phyloP scores from a whole-genome alignment of 2,888 invertebrate genomes.

The Sminthurinus aureus region DNA sequence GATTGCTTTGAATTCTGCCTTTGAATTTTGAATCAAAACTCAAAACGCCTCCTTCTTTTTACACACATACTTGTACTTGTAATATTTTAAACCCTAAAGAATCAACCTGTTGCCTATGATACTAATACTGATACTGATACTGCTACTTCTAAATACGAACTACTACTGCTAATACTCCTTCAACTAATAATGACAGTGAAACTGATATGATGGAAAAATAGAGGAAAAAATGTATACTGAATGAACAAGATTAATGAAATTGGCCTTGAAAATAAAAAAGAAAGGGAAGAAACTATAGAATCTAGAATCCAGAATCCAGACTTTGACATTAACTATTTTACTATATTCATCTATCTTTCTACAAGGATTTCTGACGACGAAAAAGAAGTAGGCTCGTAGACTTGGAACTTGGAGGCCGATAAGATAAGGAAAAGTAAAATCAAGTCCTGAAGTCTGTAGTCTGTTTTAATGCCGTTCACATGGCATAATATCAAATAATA shows the following conservation, averaged over 20 bases:
- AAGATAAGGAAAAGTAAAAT: neutral
- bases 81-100: neutral
- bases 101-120: constrained; percentile 23
- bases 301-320: neutral
- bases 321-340: too few relatives aligned
- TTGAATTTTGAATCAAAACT: too few relatives aligned
- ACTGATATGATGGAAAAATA: neutral
- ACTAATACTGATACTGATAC: neutral
- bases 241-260: constrained; percentile 48
- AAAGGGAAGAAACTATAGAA: neutral
- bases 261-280: constrained; percentile 42
- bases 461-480: neutral
- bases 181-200: too few relatives aligned
- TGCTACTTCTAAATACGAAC: too few relatives aligned
- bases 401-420: neutral
- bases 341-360: too few relatives aligned
- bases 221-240: neutral
- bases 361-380: neutral
- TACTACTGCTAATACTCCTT: too few relatives aligned
- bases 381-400: neutral
- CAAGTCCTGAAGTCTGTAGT: too few relatives aligned
- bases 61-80: too few relatives aligned
- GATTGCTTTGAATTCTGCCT: too few relatives aligned
- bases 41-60: too few relatives aligned
- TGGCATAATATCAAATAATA: neutral